Conservation (phyloP, 2,113 vertebrate species). For the Catharus minimus region DNA sequence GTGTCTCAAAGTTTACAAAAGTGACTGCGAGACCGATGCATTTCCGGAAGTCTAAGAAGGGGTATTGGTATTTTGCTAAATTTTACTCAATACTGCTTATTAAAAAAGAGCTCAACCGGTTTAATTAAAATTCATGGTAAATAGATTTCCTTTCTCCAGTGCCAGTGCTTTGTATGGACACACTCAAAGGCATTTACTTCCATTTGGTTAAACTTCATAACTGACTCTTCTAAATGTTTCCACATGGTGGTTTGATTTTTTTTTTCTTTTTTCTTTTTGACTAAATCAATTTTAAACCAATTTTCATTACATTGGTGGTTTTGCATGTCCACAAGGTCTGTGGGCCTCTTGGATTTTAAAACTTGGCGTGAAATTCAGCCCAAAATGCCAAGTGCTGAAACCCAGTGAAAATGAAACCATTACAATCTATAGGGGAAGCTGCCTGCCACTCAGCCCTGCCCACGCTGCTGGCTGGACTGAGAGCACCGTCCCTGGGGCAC, state of each 20-base stretch:
- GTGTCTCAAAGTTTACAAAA: neutral
- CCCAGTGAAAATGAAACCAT: neutral
- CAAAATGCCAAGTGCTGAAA: slow-evolving; percentile 41
- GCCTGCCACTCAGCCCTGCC: neutral
- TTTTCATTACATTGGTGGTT: slow-evolving; percentile 62
- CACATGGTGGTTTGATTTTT: slow-evolving; percentile 33
- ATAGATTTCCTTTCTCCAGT: neutral
- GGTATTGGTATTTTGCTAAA: neutral
- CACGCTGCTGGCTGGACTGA: neutral
- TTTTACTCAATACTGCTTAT: neutral
- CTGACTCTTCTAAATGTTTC: slow-evolving; percentile 56
- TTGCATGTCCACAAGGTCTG: slow-evolving; percentile 52
- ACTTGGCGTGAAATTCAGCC: slow-evolving; percentile 26
- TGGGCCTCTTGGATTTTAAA: slow-evolving; percentile 45
- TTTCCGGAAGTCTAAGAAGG: neutral
- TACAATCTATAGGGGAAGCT: neutral
- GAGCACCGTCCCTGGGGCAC: neutral
- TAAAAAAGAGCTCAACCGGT: neutral
- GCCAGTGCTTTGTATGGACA: slow-evolving; percentile 3
- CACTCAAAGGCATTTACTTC: slow-evolving; percentile 24
- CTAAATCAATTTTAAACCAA: slow-evolving; percentile 63
- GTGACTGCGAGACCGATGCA: neutral
- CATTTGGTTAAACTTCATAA: slow-evolving; percentile 43
- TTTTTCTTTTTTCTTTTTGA: neutral
- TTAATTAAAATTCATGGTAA: slow-evolving; percentile 34